These are phyloP conservation scores for Drosophila nigrodunni DNA, from an alignment of 1,140 invertebrate species.

Conservation along the genomic window DNA sequence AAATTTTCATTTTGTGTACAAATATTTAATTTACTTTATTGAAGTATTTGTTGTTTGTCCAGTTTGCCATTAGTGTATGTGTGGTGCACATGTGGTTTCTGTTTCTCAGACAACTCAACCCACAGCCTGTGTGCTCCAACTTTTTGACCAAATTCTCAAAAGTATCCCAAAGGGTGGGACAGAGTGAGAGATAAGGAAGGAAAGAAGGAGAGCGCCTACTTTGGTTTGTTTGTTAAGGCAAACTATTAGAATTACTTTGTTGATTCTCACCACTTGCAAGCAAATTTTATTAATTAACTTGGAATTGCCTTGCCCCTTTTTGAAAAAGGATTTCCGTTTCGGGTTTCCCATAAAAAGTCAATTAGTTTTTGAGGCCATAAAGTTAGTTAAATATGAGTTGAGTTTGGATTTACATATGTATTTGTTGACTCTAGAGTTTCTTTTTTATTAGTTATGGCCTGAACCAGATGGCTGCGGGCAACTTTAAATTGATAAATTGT, in stretches of 20 bases:
- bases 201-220: not conserved
- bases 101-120: constrained; percentile 17
- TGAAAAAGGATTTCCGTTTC: constrained; percentile 19
- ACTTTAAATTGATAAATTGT: constrained; percentile 14
- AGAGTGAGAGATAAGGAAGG: constrained; percentile 1
- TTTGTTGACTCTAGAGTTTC: constrained; percentile 17
- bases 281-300: constrained; percentile 79
- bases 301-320: constrained; percentile 34
- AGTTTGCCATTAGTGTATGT: constrained; percentile 37
- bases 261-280: constrained; percentile 42
- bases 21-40: constrained; percentile 81
- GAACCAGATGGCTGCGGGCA: not conserved
- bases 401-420: constrained; percentile 11
- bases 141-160: constrained; percentile 66
- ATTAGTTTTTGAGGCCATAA: constrained; percentile 57
- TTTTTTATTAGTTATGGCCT: constrained; percentile 26
- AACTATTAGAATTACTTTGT: constrained; percentile 47
- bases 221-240: constrained; percentile 48
- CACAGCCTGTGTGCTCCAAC: constrained; percentile 47
- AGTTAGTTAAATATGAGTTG: constrained; percentile 18
- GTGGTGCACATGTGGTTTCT: constrained; percentile 29
- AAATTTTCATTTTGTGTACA: constrained; percentile 68
- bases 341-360: constrained; percentile 39
- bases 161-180: constrained; percentile 15
- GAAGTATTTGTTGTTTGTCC: constrained; percentile 69